Conservation (phyloP, 2,113 vertebrate genomes). For the Eublepharis macularius region DNA sequence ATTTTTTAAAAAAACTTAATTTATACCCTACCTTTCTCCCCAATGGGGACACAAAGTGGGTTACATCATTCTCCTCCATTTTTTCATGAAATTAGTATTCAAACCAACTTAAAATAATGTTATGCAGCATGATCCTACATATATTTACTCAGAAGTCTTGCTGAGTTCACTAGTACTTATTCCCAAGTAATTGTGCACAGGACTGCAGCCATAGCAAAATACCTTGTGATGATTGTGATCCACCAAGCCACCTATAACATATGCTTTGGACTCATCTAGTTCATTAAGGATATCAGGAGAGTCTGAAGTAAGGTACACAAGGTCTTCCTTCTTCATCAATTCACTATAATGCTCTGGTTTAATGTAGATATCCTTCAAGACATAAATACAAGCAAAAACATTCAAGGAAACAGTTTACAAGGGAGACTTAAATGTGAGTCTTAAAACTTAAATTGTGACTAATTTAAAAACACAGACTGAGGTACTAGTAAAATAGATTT, state of each 20-base stretch:
- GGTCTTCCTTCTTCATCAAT: slow-evolving; percentile 84
- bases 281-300: slow-evolving; percentile 89
- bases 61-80: too few species aligned
- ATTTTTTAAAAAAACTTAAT: too few species aligned
- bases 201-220: not conserved
- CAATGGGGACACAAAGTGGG: too few species aligned
- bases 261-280: slow-evolving; percentile 90
- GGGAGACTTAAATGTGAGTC: not conserved
- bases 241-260: slow-evolving; percentile 95
- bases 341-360: slow-evolving; percentile 87
- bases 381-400: slow-evolving; percentile 25
- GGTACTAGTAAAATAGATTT: not conserved
- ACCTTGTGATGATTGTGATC: slow-evolving; percentile 99
- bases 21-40: too few species aligned
- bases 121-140: not conserved
- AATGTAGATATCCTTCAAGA: slow-evolving; percentile 88
- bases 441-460: not conserved
- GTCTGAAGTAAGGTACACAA: slow-evolving; percentile 96
- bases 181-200: not conserved
- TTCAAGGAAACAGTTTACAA: slow-evolving; percentile 21
- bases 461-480: not conserved
- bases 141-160: not conserved
- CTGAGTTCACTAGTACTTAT: not conserved
- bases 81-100: not conserved
- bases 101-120: not conserved